These are phyloP conservation scores for Cecidostiba fungosa DNA, from an alignment of 2,888 invertebrate species.

Conservation along the genomic window DNA sequence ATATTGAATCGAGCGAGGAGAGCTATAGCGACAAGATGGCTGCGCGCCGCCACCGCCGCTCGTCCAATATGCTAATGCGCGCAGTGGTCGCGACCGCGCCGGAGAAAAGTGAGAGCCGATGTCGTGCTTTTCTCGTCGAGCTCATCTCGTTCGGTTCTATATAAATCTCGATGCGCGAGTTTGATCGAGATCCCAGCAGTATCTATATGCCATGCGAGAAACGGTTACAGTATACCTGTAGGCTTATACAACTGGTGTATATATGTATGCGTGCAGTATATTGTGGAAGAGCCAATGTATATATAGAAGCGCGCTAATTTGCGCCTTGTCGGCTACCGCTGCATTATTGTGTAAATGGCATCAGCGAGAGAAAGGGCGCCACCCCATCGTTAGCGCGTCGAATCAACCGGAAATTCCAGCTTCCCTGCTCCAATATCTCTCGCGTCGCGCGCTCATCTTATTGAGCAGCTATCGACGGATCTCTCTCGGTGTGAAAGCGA, in stretches of 20 bases:
- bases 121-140: no score
- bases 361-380: constrained; percentile 69
- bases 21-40: constrained; percentile 61
- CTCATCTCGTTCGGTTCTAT: no score
- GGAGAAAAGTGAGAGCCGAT: no score
- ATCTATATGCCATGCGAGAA: not conserved
- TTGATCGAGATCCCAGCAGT: no score
- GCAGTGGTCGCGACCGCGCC: no score
- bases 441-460: constrained; percentile 47
- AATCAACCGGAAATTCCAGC: constrained; percentile 81
- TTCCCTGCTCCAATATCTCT: constrained; percentile 68
- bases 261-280: no score
- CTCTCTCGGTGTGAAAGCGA: constrained; percentile 28
- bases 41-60: not conserved
- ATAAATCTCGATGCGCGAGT: no score
- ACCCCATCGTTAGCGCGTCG: constrained; percentile 79
- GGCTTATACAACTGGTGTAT: no score
- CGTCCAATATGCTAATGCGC: not conserved
- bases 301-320: constrained; percentile 36
- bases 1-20: constrained; percentile 65
- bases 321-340: not conserved
- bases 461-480: constrained; percentile 41
- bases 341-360: constrained; percentile 79
- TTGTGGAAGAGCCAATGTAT: not conserved
- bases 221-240: not conserved